phyloP scores from a whole-genome alignment of 2,888 invertebrate species.

The Acleris emargana region DNA sequence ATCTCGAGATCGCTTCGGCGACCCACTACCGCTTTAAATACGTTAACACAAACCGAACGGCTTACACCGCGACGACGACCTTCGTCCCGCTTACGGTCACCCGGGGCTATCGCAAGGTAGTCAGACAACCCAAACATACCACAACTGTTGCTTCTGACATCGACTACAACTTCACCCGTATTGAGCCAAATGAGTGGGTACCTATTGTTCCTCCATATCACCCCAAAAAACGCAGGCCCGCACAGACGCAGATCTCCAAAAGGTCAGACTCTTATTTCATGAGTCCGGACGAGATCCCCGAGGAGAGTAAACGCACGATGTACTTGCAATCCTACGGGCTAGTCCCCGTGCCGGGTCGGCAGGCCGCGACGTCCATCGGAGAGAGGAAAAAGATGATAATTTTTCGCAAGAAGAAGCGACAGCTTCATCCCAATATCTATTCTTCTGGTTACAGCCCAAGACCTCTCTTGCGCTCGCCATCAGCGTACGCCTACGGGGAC shows the following conservation, averaged over 20 bases:
- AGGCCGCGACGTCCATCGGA: conserved; percentile 42
- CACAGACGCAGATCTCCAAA: conserved; percentile 52
- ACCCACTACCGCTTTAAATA: conserved; percentile 56
- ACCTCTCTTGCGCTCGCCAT: conserved; percentile 49
- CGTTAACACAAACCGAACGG: conserved; percentile 50
- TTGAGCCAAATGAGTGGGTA: conserved; percentile 73
- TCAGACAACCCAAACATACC: conserved; percentile 62
- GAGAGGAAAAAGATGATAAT: conserved; percentile 61
- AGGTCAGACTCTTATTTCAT: conserved; percentile 55
- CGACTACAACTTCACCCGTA: conserved; percentile 52
- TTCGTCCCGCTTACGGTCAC: conserved; percentile 51
- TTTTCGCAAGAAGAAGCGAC: conserved; percentile 60
- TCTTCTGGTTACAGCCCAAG: conserved; percentile 66
- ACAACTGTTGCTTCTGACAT: conserved; percentile 39
- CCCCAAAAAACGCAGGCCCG: conserved; percentile 51
- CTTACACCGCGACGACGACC: conserved; percentile 46
- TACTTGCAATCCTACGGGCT: conserved; percentile 70
- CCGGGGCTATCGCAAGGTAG: conserved; percentile 65
- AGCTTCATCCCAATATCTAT: conserved; percentile 57
- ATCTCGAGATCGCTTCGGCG: conserved; percentile 53
- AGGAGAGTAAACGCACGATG: conserved; percentile 56
- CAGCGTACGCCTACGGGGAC: conserved; percentile 53
- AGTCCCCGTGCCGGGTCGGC: conserved; percentile 56
- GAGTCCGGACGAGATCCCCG: conserved; percentile 39
- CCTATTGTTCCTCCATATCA: conserved; percentile 74